A percentile compares a stretch with the other conserved stretches of the same genome.
These are phyloP conservation scores for Pseudotriccus pelzelni DNA, from an alignment of 2,797 vertebrate genomes.

Conservation along the genomic window DNA sequence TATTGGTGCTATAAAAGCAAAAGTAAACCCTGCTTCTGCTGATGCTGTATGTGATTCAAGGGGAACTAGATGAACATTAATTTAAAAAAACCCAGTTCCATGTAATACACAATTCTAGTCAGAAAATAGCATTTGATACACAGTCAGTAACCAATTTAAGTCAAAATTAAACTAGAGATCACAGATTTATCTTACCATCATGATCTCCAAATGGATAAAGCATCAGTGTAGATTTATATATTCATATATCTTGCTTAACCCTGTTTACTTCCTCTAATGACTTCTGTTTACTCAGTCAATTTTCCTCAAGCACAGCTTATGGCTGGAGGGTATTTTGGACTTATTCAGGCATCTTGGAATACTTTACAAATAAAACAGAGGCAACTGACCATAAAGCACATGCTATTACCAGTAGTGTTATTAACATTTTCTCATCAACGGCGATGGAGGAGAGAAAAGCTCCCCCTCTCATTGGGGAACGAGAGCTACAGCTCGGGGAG, in stretches of 20 bases:
- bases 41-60: neutral
- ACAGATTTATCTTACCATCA: neutral
- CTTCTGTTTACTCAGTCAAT: constrained; percentile 16
- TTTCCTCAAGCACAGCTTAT: neutral
- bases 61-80: neutral
- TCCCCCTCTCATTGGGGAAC: neutral
- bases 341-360: neutral
- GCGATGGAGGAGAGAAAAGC: neutral
- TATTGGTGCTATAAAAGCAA: neutral
- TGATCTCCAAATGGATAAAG: neutral
- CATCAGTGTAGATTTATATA: neutral
- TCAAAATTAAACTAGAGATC: neutral
- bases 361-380: constrained; percentile 22
- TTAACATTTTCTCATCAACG: neutral
- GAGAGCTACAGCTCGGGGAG: neutral
- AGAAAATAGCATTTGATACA: neutral
- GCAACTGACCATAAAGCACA: neutral
- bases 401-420: neutral
- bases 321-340: constrained; percentile 15
- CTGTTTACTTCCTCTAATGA: constrained; percentile 40
- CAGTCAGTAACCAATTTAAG: neutral
- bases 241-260: constrained; percentile 24
- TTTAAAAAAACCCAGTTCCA: neutral
- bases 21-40: neutral
- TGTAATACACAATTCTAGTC: neutral